These are phyloP conservation scores for Phyllotreta striolata DNA, from an alignment of 2,888 invertebrate species.

Conservation along the genomic window DNA sequence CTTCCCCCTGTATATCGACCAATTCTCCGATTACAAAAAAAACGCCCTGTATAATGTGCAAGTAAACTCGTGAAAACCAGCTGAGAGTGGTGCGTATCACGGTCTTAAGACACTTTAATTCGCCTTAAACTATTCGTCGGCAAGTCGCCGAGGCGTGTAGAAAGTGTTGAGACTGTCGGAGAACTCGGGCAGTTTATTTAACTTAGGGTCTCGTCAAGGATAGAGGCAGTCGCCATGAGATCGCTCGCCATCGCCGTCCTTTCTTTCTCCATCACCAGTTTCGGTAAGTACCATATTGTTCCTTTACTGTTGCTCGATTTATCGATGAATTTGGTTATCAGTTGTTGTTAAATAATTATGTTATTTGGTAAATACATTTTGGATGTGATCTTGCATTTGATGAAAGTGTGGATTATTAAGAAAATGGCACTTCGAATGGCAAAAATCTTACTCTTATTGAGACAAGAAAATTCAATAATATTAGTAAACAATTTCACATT, in stretches of 20 bases:
- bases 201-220: slow-evolving; percentile 55
- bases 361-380: too few relatives aligned
- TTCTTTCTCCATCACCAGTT: slow-evolving; percentile 46
- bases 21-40: too few relatives aligned
- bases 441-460: too few relatives aligned
- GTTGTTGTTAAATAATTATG: too few relatives aligned
- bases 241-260: slow-evolving; percentile 52
- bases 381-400: too few relatives aligned
- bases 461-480: too few relatives aligned
- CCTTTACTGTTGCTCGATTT: not conserved
- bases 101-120: slow-evolving; percentile 12
- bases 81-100: slow-evolving; percentile 4
- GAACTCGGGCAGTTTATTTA: slow-evolving; percentile 39
- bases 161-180: slow-evolving; percentile 50
- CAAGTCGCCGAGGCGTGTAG: slow-evolving; percentile 47
- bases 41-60: not conserved
- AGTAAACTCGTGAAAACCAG: slow-evolving; percentile 3
- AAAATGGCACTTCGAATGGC: too few relatives aligned
- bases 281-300: slow-evolving; percentile 49
- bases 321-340: too few relatives aligned
- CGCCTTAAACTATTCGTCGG: slow-evolving; percentile 35
- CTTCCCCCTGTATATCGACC: too few relatives aligned
- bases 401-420: too few relatives aligned
- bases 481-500: not conserved
- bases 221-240: slow-evolving; percentile 56